phyloP scores from a whole-genome alignment of 2,113 vertebrate genomes.

The Cariama cristata region DNA sequence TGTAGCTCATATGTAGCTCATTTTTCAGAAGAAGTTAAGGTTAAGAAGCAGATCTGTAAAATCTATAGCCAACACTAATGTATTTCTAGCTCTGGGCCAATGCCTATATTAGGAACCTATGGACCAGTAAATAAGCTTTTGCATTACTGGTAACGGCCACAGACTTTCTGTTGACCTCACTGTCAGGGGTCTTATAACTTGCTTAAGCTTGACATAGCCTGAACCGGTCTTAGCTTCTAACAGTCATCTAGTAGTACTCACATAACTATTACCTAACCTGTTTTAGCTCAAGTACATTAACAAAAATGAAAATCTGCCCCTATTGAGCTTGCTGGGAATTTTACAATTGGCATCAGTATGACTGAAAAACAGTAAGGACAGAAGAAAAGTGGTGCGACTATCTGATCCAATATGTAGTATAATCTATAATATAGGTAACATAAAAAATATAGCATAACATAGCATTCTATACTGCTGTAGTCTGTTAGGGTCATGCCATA shows the following conservation, averaged over 20 bases:
- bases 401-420: background rate
- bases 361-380: background rate
- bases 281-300: background rate
- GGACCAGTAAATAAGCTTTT: background rate
- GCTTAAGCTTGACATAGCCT: background rate
- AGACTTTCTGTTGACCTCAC: background rate
- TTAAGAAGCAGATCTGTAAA: background rate
- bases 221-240: background rate
- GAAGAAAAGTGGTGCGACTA: background rate
- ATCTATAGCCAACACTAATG: background rate
- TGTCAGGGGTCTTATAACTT: background rate
- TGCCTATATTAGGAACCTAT: background rate
- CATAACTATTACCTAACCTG: background rate
- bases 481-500: too few relatives aligned
- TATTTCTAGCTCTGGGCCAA: background rate
- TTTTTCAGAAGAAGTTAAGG: background rate
- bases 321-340: background rate
- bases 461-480: background rate
- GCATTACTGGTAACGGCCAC: background rate
- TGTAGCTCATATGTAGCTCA: background rate
- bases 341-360: background rate
- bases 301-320: background rate
- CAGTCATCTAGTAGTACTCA: background rate
- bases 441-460: background rate
- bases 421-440: background rate